A percentile compares a stretch with the other conserved stretches of the same genome.
These are phyloP conservation scores for Tubulanus polymorphus DNA, from an alignment of 2,888 invertebrate species.

Conservation along the genomic window DNA sequence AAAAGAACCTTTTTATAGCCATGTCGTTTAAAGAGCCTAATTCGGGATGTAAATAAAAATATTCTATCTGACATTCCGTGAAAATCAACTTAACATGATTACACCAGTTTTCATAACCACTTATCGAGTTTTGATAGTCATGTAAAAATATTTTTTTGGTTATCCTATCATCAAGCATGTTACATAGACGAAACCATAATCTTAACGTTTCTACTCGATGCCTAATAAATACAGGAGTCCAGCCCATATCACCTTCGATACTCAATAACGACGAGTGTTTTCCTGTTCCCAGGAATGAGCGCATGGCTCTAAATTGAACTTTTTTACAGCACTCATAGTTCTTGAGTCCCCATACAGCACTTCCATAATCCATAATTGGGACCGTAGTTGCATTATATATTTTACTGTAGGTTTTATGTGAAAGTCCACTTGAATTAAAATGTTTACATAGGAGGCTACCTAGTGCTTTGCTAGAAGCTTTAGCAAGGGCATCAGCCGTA, in stretches of 20 bases:
- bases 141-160: no score
- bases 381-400: no score
- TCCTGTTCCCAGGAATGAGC: no score
- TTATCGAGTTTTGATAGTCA: no score
- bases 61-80: no score
- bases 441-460: not conserved
- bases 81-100: no score
- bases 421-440: not conserved
- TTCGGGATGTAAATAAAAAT: no score
- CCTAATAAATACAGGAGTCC: slow-evolving; percentile 8
- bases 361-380: slow-evolving; percentile 9
- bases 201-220: no score
- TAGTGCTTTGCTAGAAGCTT: not conserved
- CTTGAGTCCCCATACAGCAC: slow-evolving; percentile 15
- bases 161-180: slow-evolving; percentile 7
- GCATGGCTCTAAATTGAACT: slow-evolving; percentile 12
- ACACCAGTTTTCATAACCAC: no score
- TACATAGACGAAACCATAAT: slow-evolving; percentile 10
- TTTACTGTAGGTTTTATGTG: slow-evolving; percentile 7
- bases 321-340: slow-evolving; percentile 6
- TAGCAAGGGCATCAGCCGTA: not conserved
- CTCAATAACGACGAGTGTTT: slow-evolving; percentile 8
- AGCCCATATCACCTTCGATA: slow-evolving; percentile 12
- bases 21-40: no score
- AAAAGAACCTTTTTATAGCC: no score